phyloP scores from a whole-genome alignment of 2,797 vertebrate genomes.

The Siniperca undulata region DNA sequence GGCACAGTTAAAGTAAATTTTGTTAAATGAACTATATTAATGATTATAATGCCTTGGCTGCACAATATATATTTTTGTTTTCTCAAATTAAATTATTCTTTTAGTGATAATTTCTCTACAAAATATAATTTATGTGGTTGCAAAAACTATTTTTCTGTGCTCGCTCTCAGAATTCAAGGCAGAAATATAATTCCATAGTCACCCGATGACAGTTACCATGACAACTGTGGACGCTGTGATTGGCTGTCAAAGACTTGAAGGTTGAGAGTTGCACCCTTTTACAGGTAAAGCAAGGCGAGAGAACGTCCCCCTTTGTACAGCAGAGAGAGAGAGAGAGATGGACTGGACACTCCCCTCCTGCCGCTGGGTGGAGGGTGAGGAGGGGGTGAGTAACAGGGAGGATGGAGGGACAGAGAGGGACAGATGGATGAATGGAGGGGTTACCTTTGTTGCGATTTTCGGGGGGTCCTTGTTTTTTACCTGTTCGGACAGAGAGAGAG shows the following conservation, averaged over 20 bases:
- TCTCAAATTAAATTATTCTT: background rate
- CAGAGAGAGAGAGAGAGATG: slow-evolving; percentile 77
- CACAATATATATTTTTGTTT: background rate
- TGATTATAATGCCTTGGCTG: background rate
- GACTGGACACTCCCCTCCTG: slow-evolving; percentile 84
- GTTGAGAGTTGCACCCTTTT: slow-evolving; percentile 89
- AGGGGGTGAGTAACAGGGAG: slow-evolving; percentile 75
- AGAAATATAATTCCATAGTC: slow-evolving; percentile 1
- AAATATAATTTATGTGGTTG: background rate
- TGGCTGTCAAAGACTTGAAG: slow-evolving; percentile 58
- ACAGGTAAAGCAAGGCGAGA: slow-evolving; percentile 89
- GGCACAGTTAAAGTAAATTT: background rate
- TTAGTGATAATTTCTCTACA: background rate
- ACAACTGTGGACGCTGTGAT: slow-evolving; percentile 35
- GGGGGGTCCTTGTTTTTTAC: slow-evolving; percentile 99
- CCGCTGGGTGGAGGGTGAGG: slow-evolving; percentile 86
- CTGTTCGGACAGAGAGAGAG: slow-evolving; percentile 99
- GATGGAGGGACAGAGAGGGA: slow-evolving; percentile 83
- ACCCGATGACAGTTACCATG: slow-evolving; percentile 18
- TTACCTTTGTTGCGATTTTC: slow-evolving; percentile 99
- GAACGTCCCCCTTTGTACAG: slow-evolving; percentile 85
- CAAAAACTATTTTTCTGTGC: slow-evolving; percentile 6
- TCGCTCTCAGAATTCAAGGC: slow-evolving; percentile 7
- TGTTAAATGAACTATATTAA: background rate
- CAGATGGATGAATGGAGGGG: slow-evolving; percentile 89